phyloP scores from a whole-genome alignment of 2,888 invertebrate species.

The Nephrotoma guestfalica region DNA sequence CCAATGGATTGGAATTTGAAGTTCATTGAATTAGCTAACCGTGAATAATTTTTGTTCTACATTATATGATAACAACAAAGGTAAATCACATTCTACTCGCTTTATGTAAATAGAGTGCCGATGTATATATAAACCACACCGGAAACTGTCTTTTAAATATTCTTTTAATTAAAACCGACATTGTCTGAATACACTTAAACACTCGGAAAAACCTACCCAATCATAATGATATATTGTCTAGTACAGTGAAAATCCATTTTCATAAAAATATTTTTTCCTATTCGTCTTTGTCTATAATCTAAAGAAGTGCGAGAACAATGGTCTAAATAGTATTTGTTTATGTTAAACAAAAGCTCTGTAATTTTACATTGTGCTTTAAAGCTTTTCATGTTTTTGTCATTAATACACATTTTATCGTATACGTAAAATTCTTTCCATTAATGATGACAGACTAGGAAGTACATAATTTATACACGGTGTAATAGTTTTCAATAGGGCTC shows the following conservation, averaged over 20 bases:
- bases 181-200: background rate
- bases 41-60: background rate
- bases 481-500: background rate
- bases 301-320: background rate
- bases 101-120: background rate
- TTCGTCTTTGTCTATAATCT: background rate
- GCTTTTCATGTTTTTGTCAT: background rate
- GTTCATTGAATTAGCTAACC: background rate
- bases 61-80: background rate
- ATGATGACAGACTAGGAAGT: background rate
- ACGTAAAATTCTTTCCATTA: background rate
- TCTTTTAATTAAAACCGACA: background rate
- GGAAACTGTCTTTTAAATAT: background rate
- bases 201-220: background rate
- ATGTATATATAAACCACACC: background rate
- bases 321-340: background rate
- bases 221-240: background rate
- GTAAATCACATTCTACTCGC: background rate
- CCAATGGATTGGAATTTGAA: background rate
- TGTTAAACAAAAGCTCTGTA: background rate
- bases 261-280: background rate
- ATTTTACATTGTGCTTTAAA: background rate
- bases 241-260: background rate
- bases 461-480: background rate
- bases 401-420: background rate